Percentiles rank a stretch among this genome's conserved stretches.
These are phyloP conservation scores for Spodoptera picta DNA, from an alignment of 2,888 invertebrate genomes.

Conservation along the genomic window DNA sequence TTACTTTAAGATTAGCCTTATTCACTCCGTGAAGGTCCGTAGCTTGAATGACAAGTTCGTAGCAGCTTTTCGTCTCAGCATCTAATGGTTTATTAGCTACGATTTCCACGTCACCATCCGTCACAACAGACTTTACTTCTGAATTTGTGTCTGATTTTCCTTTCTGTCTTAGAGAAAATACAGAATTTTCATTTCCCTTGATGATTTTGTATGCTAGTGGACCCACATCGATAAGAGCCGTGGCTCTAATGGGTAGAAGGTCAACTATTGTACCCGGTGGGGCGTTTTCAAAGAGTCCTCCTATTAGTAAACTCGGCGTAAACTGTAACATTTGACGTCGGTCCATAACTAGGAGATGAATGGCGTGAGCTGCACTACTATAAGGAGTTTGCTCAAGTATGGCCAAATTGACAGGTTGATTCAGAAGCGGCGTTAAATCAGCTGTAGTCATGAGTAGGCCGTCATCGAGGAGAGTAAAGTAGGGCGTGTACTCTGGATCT, in stretches of 20 bases:
- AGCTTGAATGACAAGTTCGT: conserved; percentile 93
- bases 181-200: conserved; percentile 92
- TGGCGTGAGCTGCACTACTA: conserved; percentile 93
- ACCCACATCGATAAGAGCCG: conserved; percentile 90
- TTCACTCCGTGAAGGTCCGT: conserved; percentile 94
- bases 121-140: conserved; percentile 86
- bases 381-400: conserved; percentile 95
- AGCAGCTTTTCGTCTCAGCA: conserved; percentile 92
- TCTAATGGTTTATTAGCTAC: conserved; percentile 94
- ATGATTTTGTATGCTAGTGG: conserved; percentile 94
- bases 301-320: conserved; percentile 90
- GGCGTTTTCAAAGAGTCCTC: conserved; percentile 93
- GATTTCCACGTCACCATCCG: conserved; percentile 91
- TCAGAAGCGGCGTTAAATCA: conserved; percentile 94
- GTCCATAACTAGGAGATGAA: conserved; percentile 95
- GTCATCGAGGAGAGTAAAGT: conserved; percentile 95
- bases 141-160: conserved; percentile 78
- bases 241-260: conserved; percentile 92
- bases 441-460: conserved; percentile 97
- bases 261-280: conserved; percentile 92
- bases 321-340: conserved; percentile 94
- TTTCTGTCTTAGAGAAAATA: conserved; percentile 92
- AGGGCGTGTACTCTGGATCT: conserved; percentile 94
- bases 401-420: conserved; percentile 94
- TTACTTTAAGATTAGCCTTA: conserved; percentile 93